A percentile compares a stretch with the other conserved stretches of the same genome.
Evolutionary conservation across 2,888 invertebrate species (phyloP).

Genomic region (Acleris literana): DNA sequence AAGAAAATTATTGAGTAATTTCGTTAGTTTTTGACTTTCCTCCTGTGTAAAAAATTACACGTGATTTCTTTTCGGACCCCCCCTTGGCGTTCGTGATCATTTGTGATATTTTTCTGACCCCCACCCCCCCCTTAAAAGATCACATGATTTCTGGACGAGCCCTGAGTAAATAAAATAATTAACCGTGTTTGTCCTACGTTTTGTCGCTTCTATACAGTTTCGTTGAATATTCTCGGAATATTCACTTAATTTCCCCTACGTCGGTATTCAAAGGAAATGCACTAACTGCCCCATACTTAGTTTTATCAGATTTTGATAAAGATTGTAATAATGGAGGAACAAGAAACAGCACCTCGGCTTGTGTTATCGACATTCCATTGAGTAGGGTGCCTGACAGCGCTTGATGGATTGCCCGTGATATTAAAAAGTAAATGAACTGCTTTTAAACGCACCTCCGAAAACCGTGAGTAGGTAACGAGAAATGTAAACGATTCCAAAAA

Average conservation of each 20-base stretch:
- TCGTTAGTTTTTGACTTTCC: too few relatives aligned
- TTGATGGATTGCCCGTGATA: conserved; percentile 73
- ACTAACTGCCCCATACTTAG: conserved; percentile 30
- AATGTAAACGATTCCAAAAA: not conserved
- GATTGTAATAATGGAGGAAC: conserved; percentile 44
- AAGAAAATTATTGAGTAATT: too few relatives aligned
- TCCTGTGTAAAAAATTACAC: too few relatives aligned
- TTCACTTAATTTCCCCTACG: not conserved
- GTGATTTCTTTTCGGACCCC: too few relatives aligned
- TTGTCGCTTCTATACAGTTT: too few relatives aligned
- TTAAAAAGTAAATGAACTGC: conserved; percentile 74
- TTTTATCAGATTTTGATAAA: conserved; percentile 45
- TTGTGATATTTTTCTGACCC: too few relatives aligned
- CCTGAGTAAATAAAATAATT: too few relatives aligned
- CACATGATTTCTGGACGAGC: too few relatives aligned
- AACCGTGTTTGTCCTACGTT: too few relatives aligned
- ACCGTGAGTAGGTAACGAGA: not conserved
- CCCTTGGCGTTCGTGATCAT: too few relatives aligned
- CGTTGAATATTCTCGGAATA: not conserved
- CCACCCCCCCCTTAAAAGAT: too few relatives aligned
- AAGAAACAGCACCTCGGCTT: conserved; percentile 51
- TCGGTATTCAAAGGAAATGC: conserved; percentile 16
- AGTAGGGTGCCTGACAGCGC: conserved; percentile 60
- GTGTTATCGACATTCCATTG: conserved; percentile 62
- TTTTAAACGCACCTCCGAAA: conserved; percentile 48